These are phyloP conservation scores for Stenurella melanura DNA, from an alignment of 2,888 invertebrate species.

Conservation along the genomic window DNA sequence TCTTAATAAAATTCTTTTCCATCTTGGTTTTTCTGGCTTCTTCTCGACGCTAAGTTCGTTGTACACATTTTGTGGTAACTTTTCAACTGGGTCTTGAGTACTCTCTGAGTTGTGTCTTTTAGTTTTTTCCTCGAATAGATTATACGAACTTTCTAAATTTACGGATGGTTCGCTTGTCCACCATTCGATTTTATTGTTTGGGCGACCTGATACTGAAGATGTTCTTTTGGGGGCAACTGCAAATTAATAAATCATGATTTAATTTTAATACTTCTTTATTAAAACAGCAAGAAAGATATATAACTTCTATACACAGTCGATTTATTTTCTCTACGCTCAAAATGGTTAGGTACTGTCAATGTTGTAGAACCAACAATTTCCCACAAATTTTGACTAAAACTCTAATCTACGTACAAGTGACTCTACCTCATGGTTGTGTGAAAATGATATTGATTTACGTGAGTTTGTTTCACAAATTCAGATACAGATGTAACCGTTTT, in stretches of 20 bases:
- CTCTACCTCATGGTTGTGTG: too few species aligned
- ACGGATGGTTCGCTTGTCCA: slow-evolving; percentile 74
- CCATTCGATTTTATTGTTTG: slow-evolving; percentile 71
- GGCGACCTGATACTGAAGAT: neutral
- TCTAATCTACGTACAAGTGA: too few species aligned
- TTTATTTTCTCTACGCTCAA: too few species aligned
- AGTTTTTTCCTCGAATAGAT: slow-evolving; percentile 73
- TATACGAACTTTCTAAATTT: slow-evolving; percentile 78
- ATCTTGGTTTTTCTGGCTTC: slow-evolving; percentile 37
- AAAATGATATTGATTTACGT: too few species aligned
- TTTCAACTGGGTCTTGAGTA: neutral
- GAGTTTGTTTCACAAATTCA: too few species aligned
- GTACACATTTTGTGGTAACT: slow-evolving; percentile 30
- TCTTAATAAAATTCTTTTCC: slow-evolving; percentile 60
- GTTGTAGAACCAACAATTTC: too few species aligned
- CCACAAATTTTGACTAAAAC: too few species aligned
- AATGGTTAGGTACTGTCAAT: too few species aligned
- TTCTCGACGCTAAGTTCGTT: slow-evolving; percentile 52
- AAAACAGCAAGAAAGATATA: too few species aligned
- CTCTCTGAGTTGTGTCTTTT: neutral
- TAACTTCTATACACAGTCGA: too few species aligned
- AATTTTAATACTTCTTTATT: neutral
- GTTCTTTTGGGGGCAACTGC: neutral
- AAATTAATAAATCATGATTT: neutral
- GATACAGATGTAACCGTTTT: too few species aligned